These are phyloP conservation scores for Tryphoninae sp. DNA, from an alignment of 2,888 invertebrate genomes.

Conservation along the genomic window DNA sequence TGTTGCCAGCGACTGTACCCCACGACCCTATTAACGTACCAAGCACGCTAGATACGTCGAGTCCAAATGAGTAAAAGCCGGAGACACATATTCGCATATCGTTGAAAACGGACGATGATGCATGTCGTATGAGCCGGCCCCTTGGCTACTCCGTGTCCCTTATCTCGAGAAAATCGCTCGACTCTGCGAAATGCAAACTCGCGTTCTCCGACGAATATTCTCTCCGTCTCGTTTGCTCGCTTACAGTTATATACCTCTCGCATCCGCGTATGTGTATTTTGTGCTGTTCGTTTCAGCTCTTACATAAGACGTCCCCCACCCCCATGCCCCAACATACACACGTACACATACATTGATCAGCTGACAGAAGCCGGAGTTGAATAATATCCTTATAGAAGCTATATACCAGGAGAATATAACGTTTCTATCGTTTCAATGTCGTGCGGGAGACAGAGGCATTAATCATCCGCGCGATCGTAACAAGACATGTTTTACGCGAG, in stretches of 20 bases:
- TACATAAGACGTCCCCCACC: slow-evolving; percentile 49
- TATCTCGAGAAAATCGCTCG: slow-evolving; percentile 28
- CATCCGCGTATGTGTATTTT: slow-evolving; percentile 15
- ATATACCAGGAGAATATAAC: slow-evolving; percentile 63
- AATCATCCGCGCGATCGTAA: slow-evolving; percentile 62
- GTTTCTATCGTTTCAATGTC: slow-evolving; percentile 69
- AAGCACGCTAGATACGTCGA: slow-evolving; percentile 4
- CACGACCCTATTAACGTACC: slow-evolving; percentile 21
- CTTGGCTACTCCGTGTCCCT: slow-evolving; percentile 9
- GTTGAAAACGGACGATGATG: slow-evolving; percentile 47
- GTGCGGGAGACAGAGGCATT: slow-evolving; percentile 55
- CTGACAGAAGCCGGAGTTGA: slow-evolving; percentile 52
- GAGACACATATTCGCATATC: slow-evolving; percentile 42
- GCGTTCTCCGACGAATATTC: slow-evolving; percentile 36
- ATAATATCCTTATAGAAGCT: slow-evolving; percentile 62
- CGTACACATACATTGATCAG: slow-evolving; percentile 50
- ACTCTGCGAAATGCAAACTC: slow-evolving; percentile 36
- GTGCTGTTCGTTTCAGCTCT: slow-evolving; percentile 48
- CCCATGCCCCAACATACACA: no score
- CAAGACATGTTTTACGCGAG: slow-evolving; percentile 54
- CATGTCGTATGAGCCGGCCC: slow-evolving; percentile 16
- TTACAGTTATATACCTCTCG: slow-evolving; percentile 23
- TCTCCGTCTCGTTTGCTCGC: slow-evolving; percentile 26
- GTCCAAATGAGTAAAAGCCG: slow-evolving; percentile 5
- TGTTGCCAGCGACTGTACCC: slow-evolving; percentile 23